phyloP scores from a whole-genome alignment of 1,140 invertebrate genomes.

The Drosophila teissieri region DNA sequence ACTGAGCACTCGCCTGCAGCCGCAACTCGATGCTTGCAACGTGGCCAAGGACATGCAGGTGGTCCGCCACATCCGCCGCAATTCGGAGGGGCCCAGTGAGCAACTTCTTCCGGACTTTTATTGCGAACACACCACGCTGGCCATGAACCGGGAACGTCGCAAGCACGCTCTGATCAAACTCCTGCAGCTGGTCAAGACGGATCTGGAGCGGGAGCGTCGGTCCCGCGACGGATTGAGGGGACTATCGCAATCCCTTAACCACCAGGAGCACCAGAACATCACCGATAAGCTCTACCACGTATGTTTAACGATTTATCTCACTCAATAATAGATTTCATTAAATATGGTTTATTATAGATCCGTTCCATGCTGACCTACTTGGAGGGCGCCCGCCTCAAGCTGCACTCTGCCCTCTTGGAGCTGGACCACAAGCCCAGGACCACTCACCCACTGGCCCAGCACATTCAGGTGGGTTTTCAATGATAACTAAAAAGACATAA shows the following conservation, averaged over 20 bases:
- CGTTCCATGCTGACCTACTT: slow-evolving; percentile 95
- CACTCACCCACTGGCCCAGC: slow-evolving; percentile 92
- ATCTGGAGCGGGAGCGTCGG: slow-evolving; percentile 93
- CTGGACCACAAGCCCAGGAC: slow-evolving; percentile 90
- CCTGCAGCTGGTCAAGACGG: slow-evolving; percentile 92
- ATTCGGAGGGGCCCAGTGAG: slow-evolving; percentile 87
- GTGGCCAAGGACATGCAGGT: slow-evolving; percentile 82
- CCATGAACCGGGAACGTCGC: slow-evolving; percentile 95
- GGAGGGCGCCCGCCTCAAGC: slow-evolving; percentile 95
- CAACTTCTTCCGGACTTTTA: slow-evolving; percentile 97
- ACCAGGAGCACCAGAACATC: slow-evolving; percentile 96
- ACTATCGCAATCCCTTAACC: slow-evolving; percentile 94
- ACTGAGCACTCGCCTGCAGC: slow-evolving; percentile 74
- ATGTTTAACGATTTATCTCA: slow-evolving; percentile 8
- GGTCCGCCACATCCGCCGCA: slow-evolving; percentile 80
- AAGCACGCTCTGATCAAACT: slow-evolving; percentile 94
- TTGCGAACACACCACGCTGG: slow-evolving; percentile 95
- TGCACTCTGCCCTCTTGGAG: slow-evolving; percentile 92
- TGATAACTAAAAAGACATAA: not conserved
- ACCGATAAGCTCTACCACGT: slow-evolving; percentile 96
- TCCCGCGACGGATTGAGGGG: slow-evolving; percentile 95
- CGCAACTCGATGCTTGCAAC: slow-evolving; percentile 79
- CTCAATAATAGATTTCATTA: not conserved
- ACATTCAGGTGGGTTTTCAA: slow-evolving; percentile 86
- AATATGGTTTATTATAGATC: slow-evolving; percentile 87